phyloP scores from a whole-genome alignment of 2,113 vertebrate genomes.

The Sinocyclocheilus rhinocerous region DNA sequence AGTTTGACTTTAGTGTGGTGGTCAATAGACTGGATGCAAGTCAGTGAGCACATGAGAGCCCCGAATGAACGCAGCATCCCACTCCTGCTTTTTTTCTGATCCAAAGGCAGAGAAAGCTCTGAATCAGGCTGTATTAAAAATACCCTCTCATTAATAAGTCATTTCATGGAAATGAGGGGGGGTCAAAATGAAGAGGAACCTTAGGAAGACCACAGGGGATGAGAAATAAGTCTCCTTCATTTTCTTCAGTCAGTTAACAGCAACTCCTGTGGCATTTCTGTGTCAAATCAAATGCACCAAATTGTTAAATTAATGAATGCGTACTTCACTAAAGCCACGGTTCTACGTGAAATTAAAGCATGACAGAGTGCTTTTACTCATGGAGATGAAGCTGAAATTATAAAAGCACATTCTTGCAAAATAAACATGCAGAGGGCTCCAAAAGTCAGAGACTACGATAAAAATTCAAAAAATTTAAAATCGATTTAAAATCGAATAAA shows the following conservation, averaged over 20 bases:
- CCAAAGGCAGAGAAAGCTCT: background rate
- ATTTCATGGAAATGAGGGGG: conserved; percentile 20
- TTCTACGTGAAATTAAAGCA: background rate
- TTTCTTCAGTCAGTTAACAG: conserved; percentile 20
- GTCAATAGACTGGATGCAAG: background rate
- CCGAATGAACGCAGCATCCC: background rate
- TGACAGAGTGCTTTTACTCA: background rate
- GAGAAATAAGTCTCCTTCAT: background rate
- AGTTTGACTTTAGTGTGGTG: background rate
- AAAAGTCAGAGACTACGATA: background rate
- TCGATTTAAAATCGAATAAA: background rate
- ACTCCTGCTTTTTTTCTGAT: background rate
- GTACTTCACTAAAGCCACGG: background rate
- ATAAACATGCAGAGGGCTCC: background rate
- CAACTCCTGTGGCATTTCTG: conserved; percentile 17
- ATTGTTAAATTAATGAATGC: background rate
- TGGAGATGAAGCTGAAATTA: background rate
- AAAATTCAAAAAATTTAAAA: background rate
- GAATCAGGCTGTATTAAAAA: conserved; percentile 21
- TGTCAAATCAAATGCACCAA: background rate
- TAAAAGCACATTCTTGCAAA: background rate
- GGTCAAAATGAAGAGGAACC: conserved; percentile 29
- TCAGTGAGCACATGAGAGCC: background rate
- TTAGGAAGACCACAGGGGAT: conserved; percentile 13
- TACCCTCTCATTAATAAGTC: conserved; percentile 23